Conservation (phyloP, 2,888 invertebrate species). For the Craniophora ligustri region DNA sequence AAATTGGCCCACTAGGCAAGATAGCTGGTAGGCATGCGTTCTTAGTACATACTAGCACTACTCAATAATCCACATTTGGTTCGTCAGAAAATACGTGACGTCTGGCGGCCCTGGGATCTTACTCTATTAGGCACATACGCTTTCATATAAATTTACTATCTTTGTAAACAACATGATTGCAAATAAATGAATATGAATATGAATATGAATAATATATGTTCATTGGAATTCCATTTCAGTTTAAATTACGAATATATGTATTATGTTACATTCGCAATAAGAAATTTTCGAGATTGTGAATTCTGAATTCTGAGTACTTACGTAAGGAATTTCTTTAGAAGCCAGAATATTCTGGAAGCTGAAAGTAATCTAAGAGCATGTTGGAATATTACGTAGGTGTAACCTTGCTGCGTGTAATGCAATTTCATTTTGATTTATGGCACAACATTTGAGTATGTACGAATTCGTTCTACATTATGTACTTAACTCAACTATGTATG, state of each 20-base stretch:
- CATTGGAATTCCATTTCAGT: constrained; percentile 19
- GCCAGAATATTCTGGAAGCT: constrained; percentile 32
- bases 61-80: no score
- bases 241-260: constrained; percentile 25
- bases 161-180: no score
- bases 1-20: no score
- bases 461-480: constrained; percentile 14
- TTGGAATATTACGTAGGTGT: constrained; percentile 28
- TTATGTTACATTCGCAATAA: constrained; percentile 5
- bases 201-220: constrained; percentile 18
- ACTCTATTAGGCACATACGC: no score
- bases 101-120: no score
- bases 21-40: no score
- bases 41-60: no score
- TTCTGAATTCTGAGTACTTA: constrained; percentile 23
- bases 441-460: constrained; percentile 14
- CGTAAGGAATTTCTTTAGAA: constrained; percentile 13
- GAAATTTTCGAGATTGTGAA: constrained; percentile 22
- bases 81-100: no score
- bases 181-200: no score
- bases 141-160: no score
- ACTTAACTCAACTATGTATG: no score
- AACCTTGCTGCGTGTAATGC: constrained; percentile 46
- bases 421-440: constrained; percentile 55
- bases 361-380: constrained; percentile 39